phyloP scores from a whole-genome alignment of 2,113 vertebrate genomes.

The Hirundichthys speculiger region DNA sequence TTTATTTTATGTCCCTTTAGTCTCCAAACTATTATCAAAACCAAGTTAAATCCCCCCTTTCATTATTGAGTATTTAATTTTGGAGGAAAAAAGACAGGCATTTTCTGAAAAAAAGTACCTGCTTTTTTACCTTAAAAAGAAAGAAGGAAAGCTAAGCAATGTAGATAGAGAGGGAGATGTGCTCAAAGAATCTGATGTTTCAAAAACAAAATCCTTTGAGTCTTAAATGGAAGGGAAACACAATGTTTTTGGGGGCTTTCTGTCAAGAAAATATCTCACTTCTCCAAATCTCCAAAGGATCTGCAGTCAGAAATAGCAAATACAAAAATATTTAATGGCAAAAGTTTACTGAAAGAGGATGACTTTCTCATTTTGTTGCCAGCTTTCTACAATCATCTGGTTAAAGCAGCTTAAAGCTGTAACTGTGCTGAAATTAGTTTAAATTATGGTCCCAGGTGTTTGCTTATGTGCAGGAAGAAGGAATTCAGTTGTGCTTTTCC shows the following conservation, averaged over 20 bases:
- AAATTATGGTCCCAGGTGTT: constrained; percentile 50
- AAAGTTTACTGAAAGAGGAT: constrained; percentile 14
- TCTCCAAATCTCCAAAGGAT: constrained; percentile 20
- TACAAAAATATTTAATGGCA: constrained; percentile 13
- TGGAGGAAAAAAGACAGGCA: not conserved
- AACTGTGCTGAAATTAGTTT: constrained; percentile 50
- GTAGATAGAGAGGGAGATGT: constrained; percentile 19
- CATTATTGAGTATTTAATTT: constrained; percentile 33
- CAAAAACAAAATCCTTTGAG: constrained; percentile 37
- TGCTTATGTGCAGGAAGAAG: constrained; percentile 36
- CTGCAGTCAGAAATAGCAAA: constrained; percentile 25
- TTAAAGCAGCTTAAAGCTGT: constrained; percentile 38
- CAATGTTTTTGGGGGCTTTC: constrained; percentile 36
- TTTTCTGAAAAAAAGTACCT: constrained; percentile 4
- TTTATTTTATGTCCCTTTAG: constrained; percentile 29
- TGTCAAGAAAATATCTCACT: constrained; percentile 51
- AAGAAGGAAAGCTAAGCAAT: constrained; percentile 7
- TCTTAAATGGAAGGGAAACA: constrained; percentile 56
- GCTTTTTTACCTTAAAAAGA: not conserved
- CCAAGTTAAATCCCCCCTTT: constrained; percentile 38
- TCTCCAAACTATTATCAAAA: constrained; percentile 42
- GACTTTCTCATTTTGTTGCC: constrained; percentile 52
- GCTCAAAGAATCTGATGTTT: constrained; percentile 39
- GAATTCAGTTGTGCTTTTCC: constrained; percentile 39
- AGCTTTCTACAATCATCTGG: constrained; percentile 30